phyloP scores from a whole-genome alignment of 2,888 invertebrate species.

The Chromoteleia sp. region DNA sequence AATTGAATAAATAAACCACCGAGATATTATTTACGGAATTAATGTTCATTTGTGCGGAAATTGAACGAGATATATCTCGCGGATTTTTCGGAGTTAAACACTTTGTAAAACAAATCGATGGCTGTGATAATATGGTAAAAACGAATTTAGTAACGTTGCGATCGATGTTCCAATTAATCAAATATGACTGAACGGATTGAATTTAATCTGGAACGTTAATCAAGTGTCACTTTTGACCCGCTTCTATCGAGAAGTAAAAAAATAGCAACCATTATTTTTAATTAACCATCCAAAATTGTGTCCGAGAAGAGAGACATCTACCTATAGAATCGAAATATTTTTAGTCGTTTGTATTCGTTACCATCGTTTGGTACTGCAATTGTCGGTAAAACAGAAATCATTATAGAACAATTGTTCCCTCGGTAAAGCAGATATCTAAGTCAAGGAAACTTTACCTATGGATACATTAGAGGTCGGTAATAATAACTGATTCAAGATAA shows the following conservation, averaged over 20 bases:
- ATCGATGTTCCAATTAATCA: constrained; percentile 29
- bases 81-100: not conserved
- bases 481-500: too few species aligned
- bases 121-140: constrained; percentile 12
- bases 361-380: too few species aligned
- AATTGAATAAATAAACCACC: too few species aligned
- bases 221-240: constrained; percentile 23
- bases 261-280: constrained; percentile 5
- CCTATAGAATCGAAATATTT: too few species aligned
- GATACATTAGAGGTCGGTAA: too few species aligned
- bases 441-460: too few species aligned
- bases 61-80: not conserved
- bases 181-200: constrained; percentile 17
- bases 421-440: too few species aligned
- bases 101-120: constrained; percentile 5
- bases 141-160: not conserved
- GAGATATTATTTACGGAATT: not conserved
- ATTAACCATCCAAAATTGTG: not conserved
- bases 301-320: too few species aligned
- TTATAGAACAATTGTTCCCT: too few species aligned
- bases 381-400: too few species aligned
- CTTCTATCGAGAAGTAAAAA: not conserved
- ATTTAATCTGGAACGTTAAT: constrained; percentile 34
- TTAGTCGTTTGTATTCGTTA: too few species aligned
- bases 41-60: not conserved